Conservation (phyloP, 2,113 vertebrate species). For the Forbesichthys papilliferus region DNA sequence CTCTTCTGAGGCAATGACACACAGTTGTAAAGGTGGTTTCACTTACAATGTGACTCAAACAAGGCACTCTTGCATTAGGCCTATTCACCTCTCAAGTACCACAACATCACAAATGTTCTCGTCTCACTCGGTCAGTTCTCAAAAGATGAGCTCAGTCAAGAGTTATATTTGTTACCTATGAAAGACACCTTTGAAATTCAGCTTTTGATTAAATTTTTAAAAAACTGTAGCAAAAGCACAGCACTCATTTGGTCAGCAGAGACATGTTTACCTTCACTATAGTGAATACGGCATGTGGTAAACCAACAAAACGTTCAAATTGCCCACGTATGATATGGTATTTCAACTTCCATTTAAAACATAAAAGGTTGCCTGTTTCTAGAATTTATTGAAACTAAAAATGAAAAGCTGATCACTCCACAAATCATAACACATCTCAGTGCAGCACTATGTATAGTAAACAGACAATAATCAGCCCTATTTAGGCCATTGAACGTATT, state of each 20-base stretch:
- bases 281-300: no score
- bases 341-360: no score
- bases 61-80: constrained; percentile 10
- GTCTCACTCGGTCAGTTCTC: constrained; percentile 28
- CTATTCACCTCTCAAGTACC: constrained; percentile 24
- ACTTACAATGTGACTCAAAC: constrained; percentile 51
- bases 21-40: constrained; percentile 25
- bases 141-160: constrained; percentile 21
- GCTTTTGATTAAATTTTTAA: neutral
- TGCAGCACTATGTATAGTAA: no score
- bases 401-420: no score
- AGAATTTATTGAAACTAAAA: no score
- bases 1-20: constrained; percentile 25
- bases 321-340: no score
- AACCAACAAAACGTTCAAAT: no score
- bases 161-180: neutral
- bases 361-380: no score
- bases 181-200: constrained; percentile 6
- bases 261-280: no score
- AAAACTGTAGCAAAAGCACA: neutral
- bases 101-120: constrained; percentile 34
- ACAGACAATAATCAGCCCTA: no score
- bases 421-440: no score
- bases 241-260: neutral
- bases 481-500: no score